Evolutionary conservation across 2,113 vertebrate genomes (phyloP).

Genomic region (Alexandromys fortis): DNA sequence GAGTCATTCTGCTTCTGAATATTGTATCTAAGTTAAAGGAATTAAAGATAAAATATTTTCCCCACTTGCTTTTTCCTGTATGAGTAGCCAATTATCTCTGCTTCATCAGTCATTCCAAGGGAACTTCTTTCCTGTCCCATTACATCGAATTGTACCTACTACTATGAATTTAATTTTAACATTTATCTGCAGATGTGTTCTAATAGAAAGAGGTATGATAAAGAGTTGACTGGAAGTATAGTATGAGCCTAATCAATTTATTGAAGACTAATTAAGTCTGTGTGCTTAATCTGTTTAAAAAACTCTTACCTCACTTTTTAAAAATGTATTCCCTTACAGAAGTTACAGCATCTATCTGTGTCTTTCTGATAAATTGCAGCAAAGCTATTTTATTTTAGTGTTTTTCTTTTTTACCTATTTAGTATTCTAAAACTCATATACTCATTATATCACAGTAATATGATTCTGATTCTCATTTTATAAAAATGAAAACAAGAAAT

Average conservation of each 20-base stretch:
- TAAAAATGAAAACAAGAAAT: neutral
- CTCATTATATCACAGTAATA: neutral
- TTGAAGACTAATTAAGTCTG: neutral
- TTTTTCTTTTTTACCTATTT: neutral
- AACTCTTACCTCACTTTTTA: conserved; percentile 2
- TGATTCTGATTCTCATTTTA: neutral
- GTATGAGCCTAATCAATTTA: neutral
- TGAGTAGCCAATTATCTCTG: neutral
- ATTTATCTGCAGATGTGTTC: neutral
- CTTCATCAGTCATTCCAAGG: neutral
- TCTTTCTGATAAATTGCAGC: conserved; percentile 19
- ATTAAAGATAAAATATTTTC: neutral
- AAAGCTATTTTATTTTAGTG: neutral
- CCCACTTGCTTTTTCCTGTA: neutral
- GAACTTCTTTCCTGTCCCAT: neutral
- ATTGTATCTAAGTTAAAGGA: neutral
- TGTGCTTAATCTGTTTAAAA: conserved; percentile 5
- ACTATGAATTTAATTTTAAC: neutral
- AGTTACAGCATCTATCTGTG: neutral
- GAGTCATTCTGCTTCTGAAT: neutral
- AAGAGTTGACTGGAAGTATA: neutral
- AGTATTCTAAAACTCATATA: neutral
- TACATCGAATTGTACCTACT: neutral
- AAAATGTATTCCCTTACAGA: neutral
- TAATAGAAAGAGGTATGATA: neutral